Percentiles rank a stretch among this genome's conserved stretches.
phyloP scores from a whole-genome alignment of 2,888 invertebrate genomes.

The Melieria omissa region DNA sequence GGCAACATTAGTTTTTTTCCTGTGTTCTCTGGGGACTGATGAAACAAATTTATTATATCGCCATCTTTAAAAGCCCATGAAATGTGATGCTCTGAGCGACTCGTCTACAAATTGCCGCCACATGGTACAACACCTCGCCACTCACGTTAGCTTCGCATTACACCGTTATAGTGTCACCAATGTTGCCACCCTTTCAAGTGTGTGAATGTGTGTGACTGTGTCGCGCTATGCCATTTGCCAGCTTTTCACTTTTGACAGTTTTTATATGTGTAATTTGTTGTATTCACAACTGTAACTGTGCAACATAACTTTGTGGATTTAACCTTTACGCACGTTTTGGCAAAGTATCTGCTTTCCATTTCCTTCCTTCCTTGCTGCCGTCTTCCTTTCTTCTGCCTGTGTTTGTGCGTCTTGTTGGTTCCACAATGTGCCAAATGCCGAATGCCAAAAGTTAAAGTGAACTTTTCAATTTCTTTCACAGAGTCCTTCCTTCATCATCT shows the following conservation, averaged over 20 bases:
- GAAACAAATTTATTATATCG: background rate
- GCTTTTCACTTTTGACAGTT: conserved; percentile 11
- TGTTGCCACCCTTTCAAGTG: background rate
- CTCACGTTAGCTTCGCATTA: background rate
- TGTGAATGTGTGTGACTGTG: conserved; percentile 1
- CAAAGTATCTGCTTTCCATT: conserved; percentile 1
- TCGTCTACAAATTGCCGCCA: background rate
- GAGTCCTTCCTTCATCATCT: background rate
- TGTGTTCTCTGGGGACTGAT: too few relatives aligned
- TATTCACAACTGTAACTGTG: background rate
- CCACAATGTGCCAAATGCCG: background rate
- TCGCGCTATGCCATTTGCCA: background rate
- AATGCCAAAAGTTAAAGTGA: conserved; percentile 1
- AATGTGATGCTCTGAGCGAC: conserved; percentile 28
- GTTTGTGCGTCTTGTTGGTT: background rate
- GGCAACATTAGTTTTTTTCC: too few relatives aligned
- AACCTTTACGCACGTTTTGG: conserved; percentile 26
- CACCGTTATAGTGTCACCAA: background rate
- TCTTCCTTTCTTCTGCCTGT: background rate
- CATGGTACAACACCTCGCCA: too few relatives aligned
- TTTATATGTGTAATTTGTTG: conserved; percentile 8
- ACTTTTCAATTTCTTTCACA: conserved; percentile 14
- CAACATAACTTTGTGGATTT: conserved; percentile 18
- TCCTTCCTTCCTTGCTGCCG: too few relatives aligned
- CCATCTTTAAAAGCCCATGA: conserved; percentile 24